phyloP scores from a whole-genome alignment of 2,113 vertebrate genomes.

The Nanorana parkeri region DNA sequence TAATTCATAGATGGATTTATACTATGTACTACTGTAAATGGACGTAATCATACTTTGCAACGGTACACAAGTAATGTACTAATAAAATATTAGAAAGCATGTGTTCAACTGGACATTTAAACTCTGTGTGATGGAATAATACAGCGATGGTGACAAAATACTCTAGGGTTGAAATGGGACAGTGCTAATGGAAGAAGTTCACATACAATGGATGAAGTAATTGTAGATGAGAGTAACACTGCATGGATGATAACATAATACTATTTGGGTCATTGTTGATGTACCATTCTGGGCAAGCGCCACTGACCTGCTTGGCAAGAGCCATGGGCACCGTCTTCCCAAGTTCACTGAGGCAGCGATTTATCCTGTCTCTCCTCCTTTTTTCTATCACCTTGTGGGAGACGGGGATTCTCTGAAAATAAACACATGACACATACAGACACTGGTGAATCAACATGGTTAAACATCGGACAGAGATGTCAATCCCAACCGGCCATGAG shows the following conservation, averaged over 20 bases:
- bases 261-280: too few relatives aligned
- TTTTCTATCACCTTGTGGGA: constrained; percentile 99
- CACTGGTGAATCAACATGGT: not conserved
- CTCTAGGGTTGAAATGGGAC: not conserved
- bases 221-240: too few relatives aligned
- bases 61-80: not conserved
- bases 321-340: constrained; percentile 97
- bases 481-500: not conserved
- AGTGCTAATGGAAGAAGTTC: too few relatives aligned
- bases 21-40: not conserved
- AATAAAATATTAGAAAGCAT: not conserved
- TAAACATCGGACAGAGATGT: not conserved
- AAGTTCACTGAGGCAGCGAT: constrained; percentile 91
- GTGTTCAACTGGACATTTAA: not conserved
- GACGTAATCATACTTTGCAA: not conserved
- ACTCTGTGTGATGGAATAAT: not conserved
- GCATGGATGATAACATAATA: too few relatives aligned
- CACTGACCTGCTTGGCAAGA: constrained; percentile 92
- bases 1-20: not conserved
- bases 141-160: not conserved
- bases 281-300: not conserved
- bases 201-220: too few relatives aligned
- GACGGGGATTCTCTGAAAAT: constrained; percentile 87
- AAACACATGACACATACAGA: not conserved
- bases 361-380: constrained; percentile 91